Conservation (phyloP, 2,797 vertebrate genomes). For the Rhynchonycteris naso region DNA sequence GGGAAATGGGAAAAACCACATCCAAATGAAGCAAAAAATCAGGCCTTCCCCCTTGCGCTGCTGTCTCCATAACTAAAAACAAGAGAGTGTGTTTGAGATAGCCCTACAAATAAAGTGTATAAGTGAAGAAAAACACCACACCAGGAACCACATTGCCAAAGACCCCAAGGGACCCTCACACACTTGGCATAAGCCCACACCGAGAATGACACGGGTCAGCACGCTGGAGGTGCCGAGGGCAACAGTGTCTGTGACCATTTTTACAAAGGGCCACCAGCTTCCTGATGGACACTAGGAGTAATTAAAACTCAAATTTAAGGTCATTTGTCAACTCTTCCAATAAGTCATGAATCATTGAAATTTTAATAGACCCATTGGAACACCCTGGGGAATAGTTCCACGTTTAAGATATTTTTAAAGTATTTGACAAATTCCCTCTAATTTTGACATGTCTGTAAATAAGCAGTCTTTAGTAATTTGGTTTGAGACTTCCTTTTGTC, state of each 20-base stretch:
- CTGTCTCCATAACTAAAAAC: constrained; percentile 15
- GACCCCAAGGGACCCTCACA: background rate
- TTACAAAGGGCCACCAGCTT: background rate
- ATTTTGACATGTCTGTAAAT: background rate
- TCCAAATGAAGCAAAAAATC: background rate
- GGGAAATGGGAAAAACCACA: background rate
- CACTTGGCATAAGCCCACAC: background rate
- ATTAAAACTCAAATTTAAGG: background rate
- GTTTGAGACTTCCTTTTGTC: background rate
- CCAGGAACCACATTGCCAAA: background rate
- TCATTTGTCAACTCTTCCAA: background rate
- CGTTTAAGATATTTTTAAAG: background rate
- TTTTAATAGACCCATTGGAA: background rate
- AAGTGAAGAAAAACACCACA: background rate
- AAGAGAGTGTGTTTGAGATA: background rate
- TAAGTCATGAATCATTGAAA: background rate
- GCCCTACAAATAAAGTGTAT: background rate
- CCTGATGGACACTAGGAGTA: background rate
- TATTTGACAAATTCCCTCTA: background rate
- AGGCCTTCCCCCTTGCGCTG: background rate
- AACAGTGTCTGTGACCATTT: background rate
- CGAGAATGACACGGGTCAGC: background rate
- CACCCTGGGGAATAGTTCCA: background rate
- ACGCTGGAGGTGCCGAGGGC: fast-evolving
- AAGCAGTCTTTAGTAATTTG: background rate